Evolutionary conservation across 2,888 invertebrate genomes (phyloP).

Genomic region (Pachliopta kotzebuea): DNA sequence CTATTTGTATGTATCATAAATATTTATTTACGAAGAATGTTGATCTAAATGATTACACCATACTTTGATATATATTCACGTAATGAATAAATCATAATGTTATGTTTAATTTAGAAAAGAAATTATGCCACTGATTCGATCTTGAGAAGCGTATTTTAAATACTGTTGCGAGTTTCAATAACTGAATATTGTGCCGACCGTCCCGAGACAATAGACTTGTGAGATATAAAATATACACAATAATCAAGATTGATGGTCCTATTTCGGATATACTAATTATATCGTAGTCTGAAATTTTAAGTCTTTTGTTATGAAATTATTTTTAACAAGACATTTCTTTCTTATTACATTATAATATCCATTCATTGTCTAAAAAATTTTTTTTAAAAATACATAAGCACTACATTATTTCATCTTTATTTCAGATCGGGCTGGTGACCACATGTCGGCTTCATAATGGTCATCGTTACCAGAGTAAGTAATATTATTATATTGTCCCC

Average conservation of each 20-base stretch:
- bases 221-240: constrained; percentile 2
- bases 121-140: background rate
- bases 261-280: background rate
- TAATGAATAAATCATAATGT: too few species aligned
- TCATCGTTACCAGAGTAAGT: constrained; percentile 89
- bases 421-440: constrained; percentile 73
- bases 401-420: constrained; percentile 26
- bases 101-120: background rate
- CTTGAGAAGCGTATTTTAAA: background rate
- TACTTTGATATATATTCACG: too few species aligned
- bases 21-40: too few species aligned
- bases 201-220: constrained; percentile 8
- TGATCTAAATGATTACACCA: too few species aligned
- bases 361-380: too few species aligned
- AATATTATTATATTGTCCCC: background rate
- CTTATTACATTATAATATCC: too few species aligned
- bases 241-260: constrained; percentile 1
- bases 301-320: too few species aligned
- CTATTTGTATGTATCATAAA: too few species aligned
- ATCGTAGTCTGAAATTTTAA: background rate
- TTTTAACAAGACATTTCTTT: background rate
- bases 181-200: background rate
- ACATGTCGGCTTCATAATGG: constrained; percentile 83
- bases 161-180: background rate
- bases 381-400: too few species aligned